A percentile compares a stretch with the other conserved stretches of the same genome.
Evolutionary conservation across 2,888 invertebrate species (phyloP).

Genomic region (Zaprionus lineosus): DNA sequence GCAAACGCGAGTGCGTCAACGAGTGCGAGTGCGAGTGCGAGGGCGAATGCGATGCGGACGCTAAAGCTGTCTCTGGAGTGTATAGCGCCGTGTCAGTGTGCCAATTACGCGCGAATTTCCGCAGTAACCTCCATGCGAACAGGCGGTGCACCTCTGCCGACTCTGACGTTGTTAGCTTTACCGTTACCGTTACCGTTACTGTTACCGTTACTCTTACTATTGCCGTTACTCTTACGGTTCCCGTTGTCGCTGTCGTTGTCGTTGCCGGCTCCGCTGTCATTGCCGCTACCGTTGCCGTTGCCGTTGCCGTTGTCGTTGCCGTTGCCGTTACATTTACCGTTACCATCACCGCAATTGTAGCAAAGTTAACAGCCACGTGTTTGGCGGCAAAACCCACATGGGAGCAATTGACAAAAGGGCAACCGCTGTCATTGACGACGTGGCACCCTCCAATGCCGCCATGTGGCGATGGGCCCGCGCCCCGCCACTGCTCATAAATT

Average conservation of each 20-base stretch:
- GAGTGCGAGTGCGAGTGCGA: neutral
- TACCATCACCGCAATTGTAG: conserved; percentile 23
- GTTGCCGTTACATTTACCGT: no score
- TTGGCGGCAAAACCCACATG: conserved; percentile 70
- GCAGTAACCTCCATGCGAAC: conserved; percentile 59
- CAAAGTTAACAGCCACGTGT: conserved; percentile 61
- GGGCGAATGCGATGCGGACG: conserved; percentile 8
- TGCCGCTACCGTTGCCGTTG: neutral
- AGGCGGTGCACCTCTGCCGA: no score
- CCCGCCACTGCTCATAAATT: conserved; percentile 69
- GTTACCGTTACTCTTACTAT: no score
- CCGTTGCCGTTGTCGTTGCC: neutral
- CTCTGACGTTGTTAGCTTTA: no score
- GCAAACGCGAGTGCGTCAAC: conserved; percentile 10
- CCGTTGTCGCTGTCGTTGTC: neutral
- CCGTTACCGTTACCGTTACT: no score
- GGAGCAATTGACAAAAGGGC: conserved; percentile 78
- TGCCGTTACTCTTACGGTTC: no score
- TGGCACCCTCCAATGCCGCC: conserved; percentile 24
- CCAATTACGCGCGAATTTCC: conserved; percentile 74
- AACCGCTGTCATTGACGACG: conserved; percentile 53
- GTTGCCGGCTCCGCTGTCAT: neutral
- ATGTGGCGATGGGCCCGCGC: conserved; percentile 52
- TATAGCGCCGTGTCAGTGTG: conserved; percentile 67
- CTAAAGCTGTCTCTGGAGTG: conserved; percentile 54